These are phyloP conservation scores for Chymomyza costata DNA, from an alignment of 1,140 invertebrate species.

Conservation along the genomic window DNA sequence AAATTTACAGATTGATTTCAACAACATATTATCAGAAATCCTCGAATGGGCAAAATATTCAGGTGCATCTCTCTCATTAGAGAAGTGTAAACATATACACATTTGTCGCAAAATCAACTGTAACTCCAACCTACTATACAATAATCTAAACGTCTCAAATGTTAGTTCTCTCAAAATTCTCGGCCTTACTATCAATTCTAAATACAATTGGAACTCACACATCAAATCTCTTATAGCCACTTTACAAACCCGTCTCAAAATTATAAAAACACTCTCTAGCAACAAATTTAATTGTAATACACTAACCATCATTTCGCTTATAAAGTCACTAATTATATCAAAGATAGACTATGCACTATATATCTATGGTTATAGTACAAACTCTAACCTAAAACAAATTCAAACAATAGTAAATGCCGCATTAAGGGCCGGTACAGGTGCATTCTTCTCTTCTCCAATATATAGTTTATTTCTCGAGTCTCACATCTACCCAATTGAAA, in stretches of 20 bases:
- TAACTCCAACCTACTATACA: not conserved
- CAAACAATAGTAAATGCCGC: conserved; percentile 3
- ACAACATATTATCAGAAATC: not conserved
- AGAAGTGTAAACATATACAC: conserved; percentile 3
- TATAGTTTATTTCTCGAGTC: too few relatives aligned
- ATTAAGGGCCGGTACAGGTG: too few relatives aligned
- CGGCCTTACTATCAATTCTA: conserved; percentile 8
- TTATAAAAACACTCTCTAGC: too few relatives aligned
- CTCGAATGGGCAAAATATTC: not conserved
- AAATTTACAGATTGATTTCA: not conserved
- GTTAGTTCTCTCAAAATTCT: not conserved
- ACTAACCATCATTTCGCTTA: not conserved
- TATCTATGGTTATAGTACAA: not conserved
- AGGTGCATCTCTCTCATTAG: too few relatives aligned
- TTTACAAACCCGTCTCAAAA: conserved; percentile 2
- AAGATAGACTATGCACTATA: conserved; percentile 9
- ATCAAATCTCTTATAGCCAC: not conserved
- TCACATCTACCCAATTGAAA: too few relatives aligned
- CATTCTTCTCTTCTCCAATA: not conserved
- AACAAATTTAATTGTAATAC: too few relatives aligned
- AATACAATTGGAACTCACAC: conserved; percentile 14
- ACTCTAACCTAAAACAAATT: conserved; percentile 7
- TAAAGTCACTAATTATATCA: not conserved
- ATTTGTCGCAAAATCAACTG: conserved; percentile 11
- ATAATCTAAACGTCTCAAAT: not conserved